Evolutionary conservation across 2,113 vertebrate species (phyloP), one percentile per base, ranked within the genome.

Genomic region (Dasyurus viverrinus): DNA sequence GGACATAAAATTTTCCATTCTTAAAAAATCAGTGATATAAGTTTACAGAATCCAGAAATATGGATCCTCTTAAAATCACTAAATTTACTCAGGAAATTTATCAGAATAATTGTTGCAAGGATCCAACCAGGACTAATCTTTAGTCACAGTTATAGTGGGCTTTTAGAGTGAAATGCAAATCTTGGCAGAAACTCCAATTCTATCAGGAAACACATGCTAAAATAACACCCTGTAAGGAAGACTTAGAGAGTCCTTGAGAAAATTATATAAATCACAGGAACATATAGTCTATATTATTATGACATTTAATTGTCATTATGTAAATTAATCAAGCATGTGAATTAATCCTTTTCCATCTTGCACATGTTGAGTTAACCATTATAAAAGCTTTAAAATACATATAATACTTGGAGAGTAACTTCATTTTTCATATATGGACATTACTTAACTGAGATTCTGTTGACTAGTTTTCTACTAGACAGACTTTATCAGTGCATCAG

Each of bases 71-170:
- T 19, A 84, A 84, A 42, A 84, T n/a, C 68, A 84, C 68, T 84
- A 84, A 42, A 84, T 84, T 84, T 42, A 42, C 68, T 84, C n/a
- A 42, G 68, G 16, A 84, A 42, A 84, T 84, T 84, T 84, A 42
- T 84, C 68, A 84, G 68, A 84, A 84, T 84, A 84, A 84, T 84
- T 84, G 68, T 84, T 84, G 23, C 68, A 84, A 84, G n/a, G n/a
- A 42, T 84, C n/a, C 19, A 84, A 16, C 68, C n/a, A 42, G 68
- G 19, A 84, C 68, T 84, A 84, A 84, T 84, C 68, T 84, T 84
- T 19, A 42, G 68, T 84, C 68, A 42, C 68, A 84, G 68, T 42
- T 23, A 84, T 22, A 84, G 42, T 84, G 68, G 68, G n/a, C 68
- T 84, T 84, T 84, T 84, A 84, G n/a, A 84, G n/a, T 23, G n/a